phyloP scores from a whole-genome alignment of 2,113 vertebrate species.

The Phalacrocorax pelagicus region DNA sequence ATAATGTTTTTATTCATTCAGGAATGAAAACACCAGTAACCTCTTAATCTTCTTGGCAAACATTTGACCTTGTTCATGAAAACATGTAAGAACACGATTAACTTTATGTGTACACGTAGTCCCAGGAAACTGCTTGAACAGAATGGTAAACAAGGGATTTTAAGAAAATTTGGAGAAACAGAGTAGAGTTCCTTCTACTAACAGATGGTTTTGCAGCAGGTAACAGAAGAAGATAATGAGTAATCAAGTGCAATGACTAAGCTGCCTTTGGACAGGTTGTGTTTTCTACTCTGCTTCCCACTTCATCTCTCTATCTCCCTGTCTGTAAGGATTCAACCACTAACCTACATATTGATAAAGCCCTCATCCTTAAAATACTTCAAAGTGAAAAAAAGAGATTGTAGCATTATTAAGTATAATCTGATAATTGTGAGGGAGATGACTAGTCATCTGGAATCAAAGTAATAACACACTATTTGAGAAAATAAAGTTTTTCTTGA shows the following conservation, averaged over 20 bases:
- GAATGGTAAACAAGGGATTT: slow-evolving; percentile 23
- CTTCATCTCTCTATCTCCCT: not conserved
- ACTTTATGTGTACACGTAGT: not conserved
- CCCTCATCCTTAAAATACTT: not conserved
- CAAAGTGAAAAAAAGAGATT: not conserved
- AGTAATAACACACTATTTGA: not conserved
- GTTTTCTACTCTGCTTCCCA: not conserved
- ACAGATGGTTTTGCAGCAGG: slow-evolving; percentile 66
- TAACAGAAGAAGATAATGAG: slow-evolving; percentile 58
- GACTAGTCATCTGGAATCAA: not conserved
- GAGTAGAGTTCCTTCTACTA: not conserved
- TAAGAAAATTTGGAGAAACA: slow-evolving; percentile 3
- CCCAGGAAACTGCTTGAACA: not conserved
- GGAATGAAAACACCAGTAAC: not conserved
- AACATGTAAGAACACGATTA: not conserved
- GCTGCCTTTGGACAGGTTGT: slow-evolving; percentile 45
- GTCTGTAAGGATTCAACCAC: not conserved
- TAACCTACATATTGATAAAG: not conserved
- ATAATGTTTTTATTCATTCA: not conserved
- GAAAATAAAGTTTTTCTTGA: not conserved
- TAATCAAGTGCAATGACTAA: slow-evolving; percentile 61
- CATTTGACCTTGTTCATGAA: not conserved
- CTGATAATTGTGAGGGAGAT: not conserved
- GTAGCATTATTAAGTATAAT: not conserved
- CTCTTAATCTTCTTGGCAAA: not conserved